Conservation (phyloP, 2,113 vertebrate genomes). For the Rhea americana region DNA sequence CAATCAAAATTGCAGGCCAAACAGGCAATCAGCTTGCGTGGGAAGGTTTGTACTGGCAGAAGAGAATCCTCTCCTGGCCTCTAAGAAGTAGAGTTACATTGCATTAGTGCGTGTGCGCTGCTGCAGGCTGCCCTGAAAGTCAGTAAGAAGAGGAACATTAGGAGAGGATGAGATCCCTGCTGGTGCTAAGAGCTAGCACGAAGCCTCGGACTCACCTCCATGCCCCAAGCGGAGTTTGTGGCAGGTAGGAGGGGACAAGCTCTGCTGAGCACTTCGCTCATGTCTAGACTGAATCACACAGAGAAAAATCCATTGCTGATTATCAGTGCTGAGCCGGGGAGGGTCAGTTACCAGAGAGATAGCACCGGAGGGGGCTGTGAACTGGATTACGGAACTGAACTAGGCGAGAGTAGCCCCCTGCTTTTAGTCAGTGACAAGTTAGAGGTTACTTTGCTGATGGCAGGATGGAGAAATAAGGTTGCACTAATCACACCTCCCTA, state of each 20-base stretch:
- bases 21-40: neutral
- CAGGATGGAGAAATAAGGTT: neutral
- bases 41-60: neutral
- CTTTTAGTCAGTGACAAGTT: neutral
- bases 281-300: neutral
- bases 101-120: no score
- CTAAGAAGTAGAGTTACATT: neutral
- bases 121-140: neutral
- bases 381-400: neutral
- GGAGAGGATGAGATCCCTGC: no score
- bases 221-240: neutral
- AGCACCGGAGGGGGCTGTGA: neutral
- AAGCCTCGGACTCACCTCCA: neutral
- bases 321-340: neutral
- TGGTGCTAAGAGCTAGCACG: neutral
- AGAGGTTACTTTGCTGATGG: neutral
- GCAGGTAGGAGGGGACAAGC: neutral
- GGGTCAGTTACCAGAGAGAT: neutral
- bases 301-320: neutral
- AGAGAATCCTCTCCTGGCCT: neutral
- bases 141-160: neutral
- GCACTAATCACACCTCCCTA: neutral
- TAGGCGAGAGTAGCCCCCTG: neutral
- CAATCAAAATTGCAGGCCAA: neutral
- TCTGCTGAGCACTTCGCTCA: neutral